These are phyloP conservation scores for Solenopsis invicta DNA, from an alignment of 1,140 invertebrate species.

Conservation along the genomic window DNA sequence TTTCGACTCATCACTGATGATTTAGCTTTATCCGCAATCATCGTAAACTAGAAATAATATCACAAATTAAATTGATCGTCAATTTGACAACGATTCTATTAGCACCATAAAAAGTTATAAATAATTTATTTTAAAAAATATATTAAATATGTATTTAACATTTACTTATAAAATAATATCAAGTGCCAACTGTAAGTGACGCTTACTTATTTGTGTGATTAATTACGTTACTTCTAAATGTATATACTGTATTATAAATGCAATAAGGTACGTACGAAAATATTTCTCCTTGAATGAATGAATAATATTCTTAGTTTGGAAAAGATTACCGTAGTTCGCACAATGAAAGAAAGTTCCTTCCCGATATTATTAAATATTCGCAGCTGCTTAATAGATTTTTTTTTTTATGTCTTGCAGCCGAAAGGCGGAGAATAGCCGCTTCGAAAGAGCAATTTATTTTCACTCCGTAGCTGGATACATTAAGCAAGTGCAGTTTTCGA, in stretches of 20 bases:
- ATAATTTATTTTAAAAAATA: no score
- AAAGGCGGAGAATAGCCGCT: conserved; percentile 14
- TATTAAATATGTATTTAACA: no score
- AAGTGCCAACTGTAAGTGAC: no score
- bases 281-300: background rate
- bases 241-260: background rate
- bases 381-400: conserved; percentile 17
- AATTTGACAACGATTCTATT: no score
- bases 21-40: conserved; percentile 21
- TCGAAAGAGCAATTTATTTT: conserved; percentile 50
- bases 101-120: no score
- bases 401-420: conserved; percentile 3
- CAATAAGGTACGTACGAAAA: background rate
- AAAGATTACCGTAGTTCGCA: background rate
- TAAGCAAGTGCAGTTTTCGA: conserved; percentile 45
- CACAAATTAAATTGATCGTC: no score
- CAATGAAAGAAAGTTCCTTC: background rate
- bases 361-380: conserved; percentile 47
- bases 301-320: background rate
- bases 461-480: conserved; percentile 31
- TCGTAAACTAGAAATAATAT: background rate
- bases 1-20: background rate
- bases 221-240: conserved; percentile 13
- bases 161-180: no score
- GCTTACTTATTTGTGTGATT: no score